Base-by-base conservation (phyloP, 1,140 invertebrate species). In the Calephelis nemesis region DNA sequence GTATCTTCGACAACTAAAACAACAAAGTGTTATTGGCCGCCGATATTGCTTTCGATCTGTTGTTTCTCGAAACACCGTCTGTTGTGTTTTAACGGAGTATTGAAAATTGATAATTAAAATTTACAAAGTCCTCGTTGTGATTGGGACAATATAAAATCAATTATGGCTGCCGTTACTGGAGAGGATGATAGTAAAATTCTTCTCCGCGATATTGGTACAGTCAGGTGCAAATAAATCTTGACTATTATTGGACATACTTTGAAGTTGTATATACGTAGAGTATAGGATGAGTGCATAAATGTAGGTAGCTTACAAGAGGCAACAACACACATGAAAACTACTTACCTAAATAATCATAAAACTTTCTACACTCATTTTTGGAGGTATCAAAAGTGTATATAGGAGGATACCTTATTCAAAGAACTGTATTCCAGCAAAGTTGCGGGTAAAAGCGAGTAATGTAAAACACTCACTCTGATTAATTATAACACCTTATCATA, bases 111-210 rank as follows among this genome's bases (percentile, higher is more conserved):
- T 42, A 52, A 54, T 54, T 54, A 54, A 54, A 54, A 54, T 54
- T 54, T 54, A 54, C 19, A 54, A 52, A 52, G 50, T 52, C 50
- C 19, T 15, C 19, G 9, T 10, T 39, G 39, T 65, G 52, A 65
- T 52, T 65, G 64, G 48, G 39, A 50, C 64, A 52, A 50, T 65
- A 47, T 66, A 74, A 74, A 72, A 72, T 60, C 73, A 74, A 74
- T 74, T 72, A 72, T 62, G 67, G 40, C 64, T 72, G 65, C 62
- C 47, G 52, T 62, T 63, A 66, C 68, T 72, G 68, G 67, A 71
- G 70, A 62, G 70, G 70, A 68, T 70, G 73, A 72, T 72, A 74
- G 72, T 74, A 74, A 74, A 72, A 72, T 72, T 72, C 62, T 49
- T 67, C 50, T 62, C 62, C 68, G 50, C 50, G 50, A 9, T 19